These are phyloP conservation scores for Pandemis corylana DNA, from an alignment of 2,888 invertebrate genomes.

Conservation along the genomic window DNA sequence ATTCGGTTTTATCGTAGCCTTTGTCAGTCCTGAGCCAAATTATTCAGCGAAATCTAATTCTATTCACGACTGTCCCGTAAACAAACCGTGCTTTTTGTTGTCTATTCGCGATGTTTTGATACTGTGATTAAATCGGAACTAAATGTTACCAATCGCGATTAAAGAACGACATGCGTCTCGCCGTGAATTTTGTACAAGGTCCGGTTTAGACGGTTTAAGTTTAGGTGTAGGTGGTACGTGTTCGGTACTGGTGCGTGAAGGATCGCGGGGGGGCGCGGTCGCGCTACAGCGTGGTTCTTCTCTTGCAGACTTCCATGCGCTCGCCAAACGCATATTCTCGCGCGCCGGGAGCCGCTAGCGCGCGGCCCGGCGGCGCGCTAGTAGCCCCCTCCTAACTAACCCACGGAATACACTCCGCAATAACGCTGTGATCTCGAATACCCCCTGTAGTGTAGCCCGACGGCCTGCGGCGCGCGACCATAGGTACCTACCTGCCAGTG, in stretches of 20 bases:
- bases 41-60: slow-evolving; percentile 16
- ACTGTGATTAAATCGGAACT: background rate
- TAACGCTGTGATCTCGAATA: slow-evolving; percentile 78
- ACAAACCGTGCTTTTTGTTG: slow-evolving; percentile 46
- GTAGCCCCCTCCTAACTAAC: slow-evolving; percentile 72
- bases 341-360: slow-evolving; percentile 85
- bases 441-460: slow-evolving; percentile 68
- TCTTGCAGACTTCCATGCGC: slow-evolving; percentile 91
- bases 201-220: background rate
- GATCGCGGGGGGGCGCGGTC: slow-evolving; percentile 46
- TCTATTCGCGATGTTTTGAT: background rate
- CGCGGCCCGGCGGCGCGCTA: slow-evolving; percentile 67
- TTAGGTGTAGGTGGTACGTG: background rate
- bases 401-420: slow-evolving; percentile 73
- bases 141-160: background rate
- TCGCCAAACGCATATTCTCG: slow-evolving; percentile 89
- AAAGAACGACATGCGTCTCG: background rate
- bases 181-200: background rate
- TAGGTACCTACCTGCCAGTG: slow-evolving; percentile 78
- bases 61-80: slow-evolving; percentile 11
- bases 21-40: slow-evolving; percentile 26
- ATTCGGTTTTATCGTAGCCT: background rate
- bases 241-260: background rate
- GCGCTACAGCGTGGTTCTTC: slow-evolving; percentile 72
- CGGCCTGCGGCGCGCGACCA: slow-evolving; percentile 55